Base-by-base conservation (phyloP, 2,113 vertebrate genomes). In the Myxocyprinus asiaticus region DNA sequence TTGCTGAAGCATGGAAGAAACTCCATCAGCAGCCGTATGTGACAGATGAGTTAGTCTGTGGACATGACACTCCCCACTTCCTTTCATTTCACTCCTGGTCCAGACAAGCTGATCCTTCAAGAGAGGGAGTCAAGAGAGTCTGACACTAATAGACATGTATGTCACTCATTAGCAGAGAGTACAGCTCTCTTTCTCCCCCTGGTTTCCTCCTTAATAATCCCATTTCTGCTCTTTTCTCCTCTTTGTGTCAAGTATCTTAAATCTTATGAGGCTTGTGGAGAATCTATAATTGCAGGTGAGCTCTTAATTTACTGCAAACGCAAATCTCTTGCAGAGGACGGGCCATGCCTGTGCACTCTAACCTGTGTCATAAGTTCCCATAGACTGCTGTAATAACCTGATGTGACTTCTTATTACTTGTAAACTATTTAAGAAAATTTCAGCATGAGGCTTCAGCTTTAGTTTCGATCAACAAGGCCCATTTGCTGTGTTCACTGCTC, bases 101-200 rank as follows among this genome's bases (percentile, higher is more conserved):
- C 45, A 50, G 43, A 14, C 70, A 58, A 45, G 69, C 9, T 42
- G 61, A 71, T 55, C 51, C 44, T 68, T 78, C 22, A 74, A 56
- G 7, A 10, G 70, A 82, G 17, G 44, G 42, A 69, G 73, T 70
- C 73, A 70, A 50, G 71, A 74, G 15, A 70, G 67, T 65, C 67
- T 67, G 67, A 59, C 51, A 72, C 62, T 76, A 71, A 47, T n/a
- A 67, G 69, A 67, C 71, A 59, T 67, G 50, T 67, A 33, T 43
- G 14, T 43, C 59, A 66, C 71, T 80, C 66, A 83, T 80, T 80
- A 76, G 33, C 17, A 15, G 50, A 61, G 75, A 79, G 70, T 4
- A 14, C 7, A 15, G 44, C 7, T 33, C 8, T 17, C 42, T 63
- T 61, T 45, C 22, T 51, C 45, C 17, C 17, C n/a, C 22, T 1